Conservation (phyloP, 1,140 invertebrate species). For the Tetragonula clypearis region DNA sequence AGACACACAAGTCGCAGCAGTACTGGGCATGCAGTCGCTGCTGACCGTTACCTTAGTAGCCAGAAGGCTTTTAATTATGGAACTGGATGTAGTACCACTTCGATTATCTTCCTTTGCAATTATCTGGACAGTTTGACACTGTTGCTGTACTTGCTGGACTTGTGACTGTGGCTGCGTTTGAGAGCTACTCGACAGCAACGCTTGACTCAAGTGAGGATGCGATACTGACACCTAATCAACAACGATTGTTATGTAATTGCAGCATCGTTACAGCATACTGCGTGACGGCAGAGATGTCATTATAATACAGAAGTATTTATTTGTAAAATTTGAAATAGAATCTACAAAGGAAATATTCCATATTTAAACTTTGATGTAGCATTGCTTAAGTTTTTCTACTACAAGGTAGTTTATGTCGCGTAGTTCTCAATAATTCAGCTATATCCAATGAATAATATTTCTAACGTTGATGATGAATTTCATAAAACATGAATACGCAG, state of each 20-base stretch:
- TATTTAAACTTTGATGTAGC: background rate
- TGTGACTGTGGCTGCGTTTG: slow-evolving; percentile 70
- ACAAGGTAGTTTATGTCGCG: background rate
- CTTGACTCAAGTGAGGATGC: slow-evolving; percentile 85
- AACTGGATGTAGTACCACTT: slow-evolving; percentile 81
- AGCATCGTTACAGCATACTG: slow-evolving; percentile 11
- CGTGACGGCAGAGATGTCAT: background rate
- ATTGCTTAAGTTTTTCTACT: background rate
- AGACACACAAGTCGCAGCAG: slow-evolving; percentile 80
- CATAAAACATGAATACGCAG: background rate
- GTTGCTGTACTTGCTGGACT: slow-evolving; percentile 61
- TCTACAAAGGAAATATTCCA: background rate
- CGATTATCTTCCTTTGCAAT: slow-evolving; percentile 77
- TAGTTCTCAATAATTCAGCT: background rate
- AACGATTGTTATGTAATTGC: slow-evolving; percentile 26
- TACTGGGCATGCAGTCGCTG: slow-evolving; percentile 84
- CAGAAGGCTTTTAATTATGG: slow-evolving; percentile 92
- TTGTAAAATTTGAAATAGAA: background rate
- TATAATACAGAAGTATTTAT: slow-evolving; percentile 19
- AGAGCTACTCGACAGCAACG: slow-evolving; percentile 82
- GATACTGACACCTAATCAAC: slow-evolving; percentile 82
- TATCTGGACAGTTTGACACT: slow-evolving; percentile 74
- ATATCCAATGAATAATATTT: background rate
- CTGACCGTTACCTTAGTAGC: slow-evolving; percentile 90
- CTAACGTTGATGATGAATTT: background rate